A percentile compares a stretch with the other conserved stretches of the same genome.
Conservation (phyloP, 2,888 invertebrate genomes). For the Lasiommata megera region DNA sequence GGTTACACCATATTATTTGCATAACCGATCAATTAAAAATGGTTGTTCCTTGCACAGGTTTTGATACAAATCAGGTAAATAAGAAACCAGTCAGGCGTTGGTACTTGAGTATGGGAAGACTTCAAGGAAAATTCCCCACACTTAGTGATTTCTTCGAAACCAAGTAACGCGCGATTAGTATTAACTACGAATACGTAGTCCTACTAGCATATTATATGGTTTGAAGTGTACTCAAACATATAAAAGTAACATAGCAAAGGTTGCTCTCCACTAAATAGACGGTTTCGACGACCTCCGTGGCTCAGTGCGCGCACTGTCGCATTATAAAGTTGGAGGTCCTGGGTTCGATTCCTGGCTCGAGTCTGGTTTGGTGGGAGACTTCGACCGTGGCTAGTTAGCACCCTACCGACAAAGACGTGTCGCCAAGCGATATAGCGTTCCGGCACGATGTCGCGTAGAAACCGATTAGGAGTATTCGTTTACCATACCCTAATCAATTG, state of each 20-base stretch:
- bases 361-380: no score
- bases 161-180: background rate
- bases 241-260: background rate
- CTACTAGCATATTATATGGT: background rate
- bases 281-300: no score
- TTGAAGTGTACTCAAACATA: background rate
- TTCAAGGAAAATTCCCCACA: background rate
- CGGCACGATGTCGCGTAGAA: no score
- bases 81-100: background rate
- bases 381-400: no score
- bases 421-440: no score
- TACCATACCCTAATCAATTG: no score
- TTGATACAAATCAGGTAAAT: slow-evolving; percentile 5
- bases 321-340: no score
- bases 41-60: slow-evolving; percentile 3
- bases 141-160: background rate
- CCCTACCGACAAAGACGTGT: no score
- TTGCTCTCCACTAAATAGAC: background rate
- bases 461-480: no score
- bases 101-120: background rate
- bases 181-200: background rate
- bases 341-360: no score
- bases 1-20: background rate
- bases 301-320: background rate
- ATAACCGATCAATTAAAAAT: slow-evolving; percentile 7